A percentile compares a stretch with the other conserved stretches of the same genome.
Evolutionary conservation across 1,140 invertebrate species (phyloP).

Genomic region (Grapholita molesta): DNA sequence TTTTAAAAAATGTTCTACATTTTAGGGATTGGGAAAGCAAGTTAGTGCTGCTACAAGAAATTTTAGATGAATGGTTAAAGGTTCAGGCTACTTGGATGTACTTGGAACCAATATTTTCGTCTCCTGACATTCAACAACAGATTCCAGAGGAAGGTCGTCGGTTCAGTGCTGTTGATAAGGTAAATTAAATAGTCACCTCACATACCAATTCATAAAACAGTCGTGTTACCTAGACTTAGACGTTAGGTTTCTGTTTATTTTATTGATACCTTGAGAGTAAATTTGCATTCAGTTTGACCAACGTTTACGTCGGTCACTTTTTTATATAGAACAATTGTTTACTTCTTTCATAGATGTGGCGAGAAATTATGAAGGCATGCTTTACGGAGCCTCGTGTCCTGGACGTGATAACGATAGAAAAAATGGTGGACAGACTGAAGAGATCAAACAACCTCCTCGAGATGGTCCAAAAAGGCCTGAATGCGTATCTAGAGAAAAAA

Average conservation of each 20-base stretch:
- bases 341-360: conserved; percentile 84
- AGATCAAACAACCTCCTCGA: conserved; percentile 93
- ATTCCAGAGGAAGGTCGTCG: conserved; percentile 94
- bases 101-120: conserved; percentile 98
- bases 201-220: too few species aligned
- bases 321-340: background rate
- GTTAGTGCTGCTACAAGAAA: conserved; percentile 90
- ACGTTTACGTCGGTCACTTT: too few species aligned
- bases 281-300: too few species aligned
- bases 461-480: conserved; percentile 94
- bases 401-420: conserved; percentile 92
- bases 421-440: conserved; percentile 93
- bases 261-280: too few species aligned
- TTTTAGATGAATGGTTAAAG: conserved; percentile 97
- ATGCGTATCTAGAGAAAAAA: conserved; percentile 97
- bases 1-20: background rate
- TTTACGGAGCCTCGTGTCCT: conserved; percentile 89
- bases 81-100: conserved; percentile 99
- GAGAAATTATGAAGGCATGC: conserved; percentile 95
- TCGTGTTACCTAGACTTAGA: too few species aligned
- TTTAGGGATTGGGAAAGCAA: conserved; percentile 88
- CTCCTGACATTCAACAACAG: conserved; percentile 97
- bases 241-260: too few species aligned
- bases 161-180: conserved; percentile 95
- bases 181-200: too few species aligned